Evolutionary conservation across 2,888 invertebrate genomes (phyloP), one percentile per base, ranked within the genome.

Genomic region (Stenchaetothrips biformis): DNA sequence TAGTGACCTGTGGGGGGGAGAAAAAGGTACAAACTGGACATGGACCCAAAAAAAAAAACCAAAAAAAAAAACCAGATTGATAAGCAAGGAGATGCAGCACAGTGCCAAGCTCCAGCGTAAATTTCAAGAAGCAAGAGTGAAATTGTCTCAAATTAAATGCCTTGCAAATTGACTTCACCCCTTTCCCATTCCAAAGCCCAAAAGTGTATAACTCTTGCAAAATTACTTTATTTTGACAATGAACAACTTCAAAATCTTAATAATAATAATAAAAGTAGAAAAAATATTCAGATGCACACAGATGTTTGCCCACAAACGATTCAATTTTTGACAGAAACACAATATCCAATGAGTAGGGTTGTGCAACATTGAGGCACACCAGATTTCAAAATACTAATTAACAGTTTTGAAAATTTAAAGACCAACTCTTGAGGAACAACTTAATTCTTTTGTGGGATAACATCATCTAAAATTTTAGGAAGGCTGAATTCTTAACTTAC

Each of bases 401-500:
- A n/a, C n/a, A n/a, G n/a, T n/a, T 37, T 4, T 37, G 2, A 2
- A 37, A 37, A 37, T 37, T 59, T 18, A 59, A 59, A 13, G 2
- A 59, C 59, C 59, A 74, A 25, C 25, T 21, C 25, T 21, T 25
- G 21, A 25, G 25, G 7, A 21, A 59, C 18, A 59, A 59, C 18
- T 59, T 18, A 59, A 18, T 25, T 37, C 37, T 37, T 37, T 74
- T 74, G 67, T 74, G 25, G 25, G 67, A 25, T 11, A 21, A 74
- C 67, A 74, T 25, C 67, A 21, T 7, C 67, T 74, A 74, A n/a
- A 11, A 74, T 74, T 11, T n/a, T 11, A 79, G 78, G 82, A 78
- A 81, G 82, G 88, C 88, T 88, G 87, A 86, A 87, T 89, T 88
- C 88, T 89, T 89, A 92, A 96, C 97, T 97, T 95, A 98, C 97